Evolutionary conservation across 2,113 vertebrate species (phyloP).

Genomic region (Aspidoscelis tigris): DNA sequence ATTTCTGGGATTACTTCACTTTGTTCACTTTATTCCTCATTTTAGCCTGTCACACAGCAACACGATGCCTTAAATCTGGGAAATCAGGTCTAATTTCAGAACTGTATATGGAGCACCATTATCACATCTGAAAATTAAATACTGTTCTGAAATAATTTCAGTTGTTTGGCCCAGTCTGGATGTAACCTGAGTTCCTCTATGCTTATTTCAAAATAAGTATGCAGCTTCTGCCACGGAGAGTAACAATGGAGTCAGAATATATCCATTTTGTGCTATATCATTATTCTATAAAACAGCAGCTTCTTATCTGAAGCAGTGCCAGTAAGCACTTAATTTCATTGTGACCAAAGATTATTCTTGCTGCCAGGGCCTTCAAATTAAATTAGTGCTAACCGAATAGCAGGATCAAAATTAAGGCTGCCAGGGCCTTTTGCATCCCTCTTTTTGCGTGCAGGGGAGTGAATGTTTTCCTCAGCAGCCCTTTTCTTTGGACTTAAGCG

Average conservation of each 20-base stretch:
- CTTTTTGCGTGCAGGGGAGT: slow-evolving; percentile 2
- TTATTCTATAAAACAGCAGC: slow-evolving; percentile 48
- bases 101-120: no score
- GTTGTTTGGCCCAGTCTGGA: no score
- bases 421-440: slow-evolving; percentile 5
- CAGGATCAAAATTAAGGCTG: slow-evolving; percentile 18
- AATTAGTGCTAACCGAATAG: slow-evolving; percentile 35
- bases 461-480: slow-evolving; percentile 36
- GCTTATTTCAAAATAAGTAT: neutral
- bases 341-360: slow-evolving; percentile 25
- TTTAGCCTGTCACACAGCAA: no score
- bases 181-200: neutral
- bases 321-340: slow-evolving; percentile 46
- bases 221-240: neutral
- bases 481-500: slow-evolving; percentile 43
- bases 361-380: slow-evolving; percentile 49
- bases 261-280: slow-evolving; percentile 14
- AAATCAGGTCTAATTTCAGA: no score
- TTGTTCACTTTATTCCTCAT: no score
- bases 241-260: neutral
- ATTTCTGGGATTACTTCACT: no score
- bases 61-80: no score
- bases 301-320: slow-evolving; percentile 43
- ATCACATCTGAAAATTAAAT: no score
- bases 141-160: no score